Evolutionary conservation across 2,113 vertebrate species (phyloP).

Genomic region (Osmerus eperlanus): DNA sequence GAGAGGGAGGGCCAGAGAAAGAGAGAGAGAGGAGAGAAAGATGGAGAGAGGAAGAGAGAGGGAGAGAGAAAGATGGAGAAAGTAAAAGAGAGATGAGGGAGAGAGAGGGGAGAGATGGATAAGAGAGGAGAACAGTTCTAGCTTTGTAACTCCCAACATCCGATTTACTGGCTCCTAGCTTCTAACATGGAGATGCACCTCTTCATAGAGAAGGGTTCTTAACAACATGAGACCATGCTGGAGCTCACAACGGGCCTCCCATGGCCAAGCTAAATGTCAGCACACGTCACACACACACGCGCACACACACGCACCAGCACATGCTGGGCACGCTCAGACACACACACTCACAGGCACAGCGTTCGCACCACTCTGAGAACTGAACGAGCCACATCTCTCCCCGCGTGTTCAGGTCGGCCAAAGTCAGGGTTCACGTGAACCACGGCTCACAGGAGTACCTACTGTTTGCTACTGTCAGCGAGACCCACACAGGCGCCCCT

Average conservation of each 20-base stretch:
- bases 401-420: too few relatives aligned
- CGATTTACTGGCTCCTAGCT: too few relatives aligned
- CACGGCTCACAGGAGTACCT: too few relatives aligned
- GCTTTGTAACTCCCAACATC: too few relatives aligned
- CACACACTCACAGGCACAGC: not conserved
- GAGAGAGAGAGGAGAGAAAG: not conserved
- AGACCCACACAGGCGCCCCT: not conserved
- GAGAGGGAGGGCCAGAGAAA: not conserved
- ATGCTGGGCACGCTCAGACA: not conserved
- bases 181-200: too few relatives aligned
- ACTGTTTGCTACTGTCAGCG: too few relatives aligned
- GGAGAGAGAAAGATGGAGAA: slow-evolving; percentile 7
- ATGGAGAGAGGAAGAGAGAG: not conserved
- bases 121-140: too few relatives aligned
- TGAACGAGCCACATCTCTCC: too few relatives aligned
- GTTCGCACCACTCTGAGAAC: too few relatives aligned
- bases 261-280: slow-evolving; percentile 9
- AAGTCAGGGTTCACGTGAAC: too few relatives aligned
- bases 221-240: slow-evolving; percentile 5
- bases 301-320: not conserved
- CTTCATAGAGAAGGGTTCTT: too few relatives aligned
- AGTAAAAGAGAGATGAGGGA: not conserved
- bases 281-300: not conserved
- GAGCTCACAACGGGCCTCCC: slow-evolving; percentile 9
- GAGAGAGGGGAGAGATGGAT: not conserved